Evolutionary conservation across 2,888 invertebrate genomes (phyloP).

Genomic region (Microplitis deprimator): DNA sequence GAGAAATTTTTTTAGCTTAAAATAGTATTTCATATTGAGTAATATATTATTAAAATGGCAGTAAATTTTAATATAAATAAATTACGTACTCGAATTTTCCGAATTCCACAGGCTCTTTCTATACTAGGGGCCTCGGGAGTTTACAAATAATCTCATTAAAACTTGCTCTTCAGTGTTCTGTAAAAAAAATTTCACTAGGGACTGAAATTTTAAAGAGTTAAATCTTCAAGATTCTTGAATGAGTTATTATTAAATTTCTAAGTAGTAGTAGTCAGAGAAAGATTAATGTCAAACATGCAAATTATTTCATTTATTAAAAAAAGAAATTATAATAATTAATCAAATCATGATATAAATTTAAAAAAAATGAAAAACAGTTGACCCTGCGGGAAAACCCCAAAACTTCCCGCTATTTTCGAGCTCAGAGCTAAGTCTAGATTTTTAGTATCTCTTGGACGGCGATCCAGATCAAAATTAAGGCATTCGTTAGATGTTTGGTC

Average conservation of each 20-base stretch:
- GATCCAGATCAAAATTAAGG: too few relatives aligned
- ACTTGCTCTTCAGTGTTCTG: constrained; percentile 1
- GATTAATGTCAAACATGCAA: neutral
- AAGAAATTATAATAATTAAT: neutral
- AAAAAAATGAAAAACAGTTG: too few relatives aligned
- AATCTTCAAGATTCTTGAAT: neutral
- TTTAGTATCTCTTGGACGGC: too few relatives aligned
- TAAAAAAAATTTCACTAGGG: neutral
- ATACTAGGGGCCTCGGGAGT: constrained; percentile 15
- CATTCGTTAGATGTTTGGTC: too few relatives aligned
- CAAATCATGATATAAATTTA: neutral
- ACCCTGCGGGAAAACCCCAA: too few relatives aligned
- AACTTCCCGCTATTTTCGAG: too few relatives aligned
- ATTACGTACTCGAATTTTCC: neutral
- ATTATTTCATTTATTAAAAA: neutral
- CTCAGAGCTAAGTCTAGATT: too few relatives aligned
- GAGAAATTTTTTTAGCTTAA: too few relatives aligned
- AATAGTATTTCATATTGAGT: too few relatives aligned
- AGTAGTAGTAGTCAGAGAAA: neutral
- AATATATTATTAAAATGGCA: too few relatives aligned
- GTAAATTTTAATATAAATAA: too few relatives aligned
- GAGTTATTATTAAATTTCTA: neutral
- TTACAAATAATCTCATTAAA: constrained; percentile 7
- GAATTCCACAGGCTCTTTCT: neutral
- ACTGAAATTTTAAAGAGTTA: constrained; percentile 12